Base-by-base conservation (phyloP, 2,888 invertebrate species). In the Trichogramma dendrolimi region DNA sequence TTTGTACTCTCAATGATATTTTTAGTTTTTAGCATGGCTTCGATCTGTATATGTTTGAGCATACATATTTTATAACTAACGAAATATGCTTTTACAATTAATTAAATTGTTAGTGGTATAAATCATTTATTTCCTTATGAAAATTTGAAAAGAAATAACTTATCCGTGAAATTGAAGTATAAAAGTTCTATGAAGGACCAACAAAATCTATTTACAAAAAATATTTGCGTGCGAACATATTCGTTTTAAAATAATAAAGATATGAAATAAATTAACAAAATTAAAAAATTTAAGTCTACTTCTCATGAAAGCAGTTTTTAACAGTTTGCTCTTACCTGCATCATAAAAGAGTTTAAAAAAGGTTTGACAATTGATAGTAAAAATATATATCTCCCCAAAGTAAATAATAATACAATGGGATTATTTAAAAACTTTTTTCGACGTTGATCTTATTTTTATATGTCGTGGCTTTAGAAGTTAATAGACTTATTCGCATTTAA, bases 231-330 rank as follows among this genome's bases (percentile, higher is more conserved):
- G 27, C 27, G 27, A 27, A 27, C 27, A 27, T 27, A n/a, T 49
- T 38, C 38, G 58, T 54, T 59, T 66, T 58, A 38, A 51, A 55
- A 60, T 52, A 8, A 54, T 11, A 40, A 61, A 38, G 52, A 61
- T 55, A 57, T 64, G 8, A 50, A 58, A 48, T 59, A 38, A 58
- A 59, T 58, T 62, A 43, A 58, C 62, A 53, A 55, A 66, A 63
- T 44, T 54, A 57, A 48, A 52, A 53, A 60, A 66, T 48, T 44
- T 46, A 56, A 40, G 49, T 10, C 56, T 57, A 55, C 51, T 6
- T 48, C 27, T 27, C 27, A 27, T 27, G 1, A 27, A 27, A 27
- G 27, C 27, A 27, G 27, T 27, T 27, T 27, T 27, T 27, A 27
- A 48, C n/a, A 52, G 7, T 41, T 6, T 41, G 43, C 38, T 56